Conservation (phyloP, 2,797 vertebrate species). For the Ceryle rudis region DNA sequence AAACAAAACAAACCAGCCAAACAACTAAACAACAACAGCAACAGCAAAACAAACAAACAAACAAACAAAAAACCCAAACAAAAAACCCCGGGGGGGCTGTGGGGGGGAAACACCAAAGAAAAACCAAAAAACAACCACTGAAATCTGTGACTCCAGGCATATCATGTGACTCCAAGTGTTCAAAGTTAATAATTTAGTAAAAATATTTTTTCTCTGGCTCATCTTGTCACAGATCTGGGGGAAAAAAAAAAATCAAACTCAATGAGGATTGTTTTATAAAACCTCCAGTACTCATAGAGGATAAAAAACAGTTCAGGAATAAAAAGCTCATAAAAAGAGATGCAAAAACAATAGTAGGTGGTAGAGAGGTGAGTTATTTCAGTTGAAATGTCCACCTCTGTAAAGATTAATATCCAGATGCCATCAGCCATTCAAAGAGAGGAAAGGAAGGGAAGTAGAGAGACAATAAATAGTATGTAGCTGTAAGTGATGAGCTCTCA, state of each 20-base stretch:
- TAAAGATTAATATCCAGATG: background rate
- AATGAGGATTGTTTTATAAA: background rate
- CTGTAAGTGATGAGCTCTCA: background rate
- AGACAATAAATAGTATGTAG: background rate
- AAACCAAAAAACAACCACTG: too few species aligned
- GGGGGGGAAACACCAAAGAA: too few species aligned
- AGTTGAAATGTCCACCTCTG: background rate
- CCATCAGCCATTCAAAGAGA: background rate
- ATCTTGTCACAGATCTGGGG: background rate
- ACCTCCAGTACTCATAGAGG: rapidly evolving
- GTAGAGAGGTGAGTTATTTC: background rate
- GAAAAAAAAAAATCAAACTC: background rate
- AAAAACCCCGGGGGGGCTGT: too few species aligned
- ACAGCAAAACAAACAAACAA: background rate
- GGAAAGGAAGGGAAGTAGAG: background rate
- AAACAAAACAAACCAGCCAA: background rate
- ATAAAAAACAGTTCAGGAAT: background rate
- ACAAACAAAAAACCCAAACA: background rate
- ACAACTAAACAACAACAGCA: too few species aligned
- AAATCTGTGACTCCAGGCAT: background rate
- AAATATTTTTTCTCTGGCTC: background rate
- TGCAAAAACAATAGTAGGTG: background rate
- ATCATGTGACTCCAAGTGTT: rapidly evolving
- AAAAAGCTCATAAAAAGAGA: background rate
- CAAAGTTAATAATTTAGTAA: background rate